Percentiles rank a stretch among this genome's conserved stretches.
Evolutionary conservation across 2,113 vertebrate genomes (phyloP).

Genomic region (Malaclemys terrapin): DNA sequence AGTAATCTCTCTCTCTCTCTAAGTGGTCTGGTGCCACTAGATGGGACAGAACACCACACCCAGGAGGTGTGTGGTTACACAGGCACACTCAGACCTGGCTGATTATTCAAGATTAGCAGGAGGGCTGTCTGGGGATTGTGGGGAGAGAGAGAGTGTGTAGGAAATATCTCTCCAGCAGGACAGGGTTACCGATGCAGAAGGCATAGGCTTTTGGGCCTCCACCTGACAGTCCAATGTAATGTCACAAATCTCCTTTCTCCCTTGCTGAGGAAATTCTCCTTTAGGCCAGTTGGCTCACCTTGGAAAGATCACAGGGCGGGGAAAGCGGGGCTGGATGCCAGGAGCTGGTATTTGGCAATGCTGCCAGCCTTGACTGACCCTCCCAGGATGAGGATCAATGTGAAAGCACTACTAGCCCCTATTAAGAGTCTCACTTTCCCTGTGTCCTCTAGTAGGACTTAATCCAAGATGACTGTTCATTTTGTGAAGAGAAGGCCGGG

Average conservation of each 20-base stretch:
- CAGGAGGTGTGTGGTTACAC: no score
- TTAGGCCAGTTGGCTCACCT: constrained; percentile 54
- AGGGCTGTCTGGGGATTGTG: not conserved
- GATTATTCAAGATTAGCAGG: not conserved
- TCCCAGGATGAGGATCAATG: constrained; percentile 55
- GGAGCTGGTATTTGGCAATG: constrained; percentile 46
- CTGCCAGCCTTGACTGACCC: constrained; percentile 11
- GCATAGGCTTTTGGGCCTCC: constrained; percentile 25
- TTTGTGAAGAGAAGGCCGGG: constrained; percentile 22
- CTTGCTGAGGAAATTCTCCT: not conserved
- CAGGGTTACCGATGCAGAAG: not conserved
- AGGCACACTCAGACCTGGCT: not conserved
- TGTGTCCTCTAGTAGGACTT: constrained; percentile 47
- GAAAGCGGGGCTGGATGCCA: not conserved
- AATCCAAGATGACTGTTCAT: constrained; percentile 7
- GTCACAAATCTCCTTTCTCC: constrained; percentile 40
- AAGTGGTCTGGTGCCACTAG: no score
- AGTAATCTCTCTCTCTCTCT: no score
- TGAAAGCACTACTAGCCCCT: not conserved
- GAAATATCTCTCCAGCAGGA: not conserved
- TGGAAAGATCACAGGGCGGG: constrained; percentile 48
- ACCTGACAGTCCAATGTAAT: constrained; percentile 25
- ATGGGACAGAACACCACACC: no score
- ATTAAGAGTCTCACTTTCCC: constrained; percentile 45
- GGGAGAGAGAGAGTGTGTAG: not conserved